Percentiles rank a stretch among this genome's conserved stretches.
Conservation (phyloP, 1,140 invertebrate genomes). For the Hydropsyche tenuis region DNA sequence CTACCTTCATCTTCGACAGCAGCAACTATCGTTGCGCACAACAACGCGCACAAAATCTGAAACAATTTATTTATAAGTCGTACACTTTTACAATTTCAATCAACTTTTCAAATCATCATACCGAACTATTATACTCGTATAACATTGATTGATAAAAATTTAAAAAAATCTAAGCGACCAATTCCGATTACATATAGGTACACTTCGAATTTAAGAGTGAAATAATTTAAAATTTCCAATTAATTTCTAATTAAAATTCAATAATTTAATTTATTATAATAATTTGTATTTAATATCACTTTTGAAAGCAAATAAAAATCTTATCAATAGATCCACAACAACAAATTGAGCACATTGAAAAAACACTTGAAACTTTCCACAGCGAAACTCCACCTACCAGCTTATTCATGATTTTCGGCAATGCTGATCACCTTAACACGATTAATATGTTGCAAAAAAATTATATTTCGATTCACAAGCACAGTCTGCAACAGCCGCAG, state of each 20-base stretch:
- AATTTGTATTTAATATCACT: neutral
- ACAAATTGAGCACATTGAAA: neutral
- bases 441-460: neutral
- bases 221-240: neutral
- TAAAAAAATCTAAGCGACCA: no score
- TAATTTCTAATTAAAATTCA: neutral
- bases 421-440: slow-evolving; percentile 32
- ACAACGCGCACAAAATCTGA: slow-evolving; percentile 32
- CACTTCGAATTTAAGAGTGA: no score
- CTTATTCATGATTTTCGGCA: slow-evolving; percentile 15
- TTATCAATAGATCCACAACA: slow-evolving; percentile 28
- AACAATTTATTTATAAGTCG: no score
- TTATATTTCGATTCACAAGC: neutral
- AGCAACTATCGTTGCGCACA: slow-evolving; percentile 30
- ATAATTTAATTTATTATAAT: neutral
- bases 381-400: slow-evolving; percentile 8
- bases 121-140: no score
- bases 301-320: neutral
- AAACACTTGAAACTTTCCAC: neutral
- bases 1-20: slow-evolving; percentile 37
- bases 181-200: no score
- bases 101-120: no score
- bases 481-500: neutral
- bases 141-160: no score
- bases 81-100: no score